Conservation (phyloP, 2,888 invertebrate genomes). For the Yponomeuta sedellus region DNA sequence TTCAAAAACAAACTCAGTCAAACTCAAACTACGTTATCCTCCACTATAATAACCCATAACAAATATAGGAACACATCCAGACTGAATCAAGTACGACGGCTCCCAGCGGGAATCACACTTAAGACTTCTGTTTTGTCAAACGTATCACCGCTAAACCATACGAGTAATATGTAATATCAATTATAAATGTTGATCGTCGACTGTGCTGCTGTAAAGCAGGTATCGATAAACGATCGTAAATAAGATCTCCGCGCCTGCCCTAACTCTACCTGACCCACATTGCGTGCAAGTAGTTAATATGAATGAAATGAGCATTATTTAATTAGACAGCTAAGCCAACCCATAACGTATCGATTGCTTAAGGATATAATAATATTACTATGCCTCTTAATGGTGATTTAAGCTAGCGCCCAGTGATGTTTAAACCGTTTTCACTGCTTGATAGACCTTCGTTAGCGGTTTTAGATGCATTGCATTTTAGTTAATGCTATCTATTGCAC, state of each 20-base stretch:
- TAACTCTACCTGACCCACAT: background rate
- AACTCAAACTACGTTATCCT: no score
- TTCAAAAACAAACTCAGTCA: no score
- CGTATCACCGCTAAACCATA: no score
- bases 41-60: no score
- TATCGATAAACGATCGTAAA: background rate
- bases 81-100: no score
- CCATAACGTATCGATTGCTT: background rate
- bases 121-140: no score
- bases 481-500: no score
- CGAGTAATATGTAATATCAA: no score
- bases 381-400: background rate
- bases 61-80: no score
- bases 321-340: background rate
- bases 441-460: background rate
- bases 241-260: background rate
- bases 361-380: background rate
- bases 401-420: background rate
- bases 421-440: background rate
- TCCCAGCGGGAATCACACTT: no score
- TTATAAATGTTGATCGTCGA: background rate
- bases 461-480: background rate
- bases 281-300: background rate
- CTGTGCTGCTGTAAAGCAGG: background rate
- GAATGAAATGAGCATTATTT: background rate